phyloP scores from a whole-genome alignment of 1,140 invertebrate species.

The Drosophila kurseongensis region DNA sequence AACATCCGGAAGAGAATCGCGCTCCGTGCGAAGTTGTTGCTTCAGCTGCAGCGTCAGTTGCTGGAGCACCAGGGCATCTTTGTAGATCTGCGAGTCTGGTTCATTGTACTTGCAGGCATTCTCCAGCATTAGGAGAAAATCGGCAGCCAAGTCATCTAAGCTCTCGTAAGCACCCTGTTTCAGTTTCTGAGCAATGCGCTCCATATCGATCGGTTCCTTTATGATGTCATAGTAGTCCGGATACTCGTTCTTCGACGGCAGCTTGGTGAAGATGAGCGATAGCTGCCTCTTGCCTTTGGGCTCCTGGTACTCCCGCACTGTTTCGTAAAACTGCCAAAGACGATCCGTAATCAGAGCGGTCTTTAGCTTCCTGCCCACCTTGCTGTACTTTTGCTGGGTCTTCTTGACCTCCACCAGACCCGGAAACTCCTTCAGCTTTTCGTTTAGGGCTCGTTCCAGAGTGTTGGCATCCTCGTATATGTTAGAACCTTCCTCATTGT shows the following conservation, averaged over 20 bases:
- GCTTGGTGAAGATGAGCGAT: slow-evolving; percentile 96
- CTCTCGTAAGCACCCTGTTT: slow-evolving; percentile 92
- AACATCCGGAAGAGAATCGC: slow-evolving; percentile 95
- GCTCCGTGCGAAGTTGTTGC: slow-evolving; percentile 91
- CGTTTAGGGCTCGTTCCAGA: slow-evolving; percentile 93
- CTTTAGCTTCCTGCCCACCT: slow-evolving; percentile 67
- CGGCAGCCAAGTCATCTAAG: slow-evolving; percentile 95
- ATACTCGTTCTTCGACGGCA: slow-evolving; percentile 97
- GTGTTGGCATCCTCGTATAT: slow-evolving; percentile 97
- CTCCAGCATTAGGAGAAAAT: slow-evolving; percentile 99
- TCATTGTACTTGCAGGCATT: slow-evolving; percentile 99
- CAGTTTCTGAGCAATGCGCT: slow-evolving; percentile 95
- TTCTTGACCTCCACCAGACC: slow-evolving; percentile 74
- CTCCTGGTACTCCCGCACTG: slow-evolving; percentile 95
- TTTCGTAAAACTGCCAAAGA: slow-evolving; percentile 94
- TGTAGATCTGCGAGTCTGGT: slow-evolving; percentile 99
- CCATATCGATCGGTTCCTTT: slow-evolving; percentile 98
- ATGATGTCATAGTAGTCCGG: slow-evolving; percentile 99
- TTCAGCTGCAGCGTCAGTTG: slow-evolving; percentile 96
- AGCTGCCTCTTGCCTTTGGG: slow-evolving; percentile 93
- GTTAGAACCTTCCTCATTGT: slow-evolving; percentile 97
- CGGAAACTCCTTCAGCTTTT: slow-evolving; percentile 91
- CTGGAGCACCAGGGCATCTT: slow-evolving; percentile 97
- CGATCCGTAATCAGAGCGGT: slow-evolving; percentile 88
- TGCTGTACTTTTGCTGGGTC: slow-evolving; percentile 69